These are phyloP conservation scores for Smutsia gigantea DNA, from an alignment of 2,797 vertebrate species.

Conservation along the genomic window DNA sequence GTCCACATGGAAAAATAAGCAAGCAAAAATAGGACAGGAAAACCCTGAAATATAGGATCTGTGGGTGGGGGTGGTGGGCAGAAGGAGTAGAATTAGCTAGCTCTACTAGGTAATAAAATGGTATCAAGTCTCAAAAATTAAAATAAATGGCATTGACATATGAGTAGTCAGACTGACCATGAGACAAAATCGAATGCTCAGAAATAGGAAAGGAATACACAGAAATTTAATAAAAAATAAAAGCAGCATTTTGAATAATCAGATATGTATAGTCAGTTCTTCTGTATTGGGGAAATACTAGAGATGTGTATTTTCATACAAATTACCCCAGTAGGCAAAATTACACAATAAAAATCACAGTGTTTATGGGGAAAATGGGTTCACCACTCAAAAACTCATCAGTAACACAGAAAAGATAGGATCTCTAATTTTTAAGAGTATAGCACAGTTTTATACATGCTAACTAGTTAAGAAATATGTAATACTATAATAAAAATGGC, in stretches of 20 bases:
- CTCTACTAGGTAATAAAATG: neutral
- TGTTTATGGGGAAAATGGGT: neutral
- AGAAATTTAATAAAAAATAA: neutral
- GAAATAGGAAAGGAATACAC: neutral
- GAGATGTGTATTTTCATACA: neutral
- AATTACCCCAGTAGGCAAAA: neutral
- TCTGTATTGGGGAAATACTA: neutral
- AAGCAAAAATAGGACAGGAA: constrained; percentile 18
- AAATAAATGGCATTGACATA: neutral
- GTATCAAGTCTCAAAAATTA: constrained; percentile 31
- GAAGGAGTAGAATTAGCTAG: neutral
- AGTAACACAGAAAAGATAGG: neutral
- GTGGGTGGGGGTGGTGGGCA: neutral
- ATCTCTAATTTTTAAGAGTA: neutral
- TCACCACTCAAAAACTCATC: neutral
- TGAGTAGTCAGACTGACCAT: neutral
- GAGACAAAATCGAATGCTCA: neutral
- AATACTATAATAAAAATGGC: neutral
- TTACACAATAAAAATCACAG: neutral
- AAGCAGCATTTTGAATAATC: neutral
- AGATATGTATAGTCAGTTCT: neutral
- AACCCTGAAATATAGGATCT: neutral
- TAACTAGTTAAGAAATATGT: neutral
- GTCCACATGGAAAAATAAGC: constrained; percentile 16
- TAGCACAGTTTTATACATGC: neutral